Evolutionary conservation across 2,113 vertebrate species (phyloP), one percentile per base, ranked within the genome.

Genomic region (Paracanthobrama guichenoti): DNA sequence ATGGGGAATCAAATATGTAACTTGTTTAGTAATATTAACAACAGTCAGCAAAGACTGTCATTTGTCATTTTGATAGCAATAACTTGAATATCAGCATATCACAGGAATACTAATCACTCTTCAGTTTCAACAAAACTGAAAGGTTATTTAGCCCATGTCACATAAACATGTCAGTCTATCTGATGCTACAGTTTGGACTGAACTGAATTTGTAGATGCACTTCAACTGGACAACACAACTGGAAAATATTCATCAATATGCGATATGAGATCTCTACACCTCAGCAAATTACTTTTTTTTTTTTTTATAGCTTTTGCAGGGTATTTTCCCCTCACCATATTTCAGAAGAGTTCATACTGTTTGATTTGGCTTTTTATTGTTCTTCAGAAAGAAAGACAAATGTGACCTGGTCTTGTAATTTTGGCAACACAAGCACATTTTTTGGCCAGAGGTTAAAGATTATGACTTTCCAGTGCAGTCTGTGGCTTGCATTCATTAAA

Each of bases 141-240:
- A 50, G 48, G 48, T 50, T 50, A 50, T 50, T 16, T 50, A 6
- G 48, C 48, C 14, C 13, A 48, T 48, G 46, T 14, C 46, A 14
- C 3, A 48, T 12, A 48, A 50, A 5, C 14, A 16, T 5, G 1
- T 16, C 14, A 50, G 11, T 14, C 4, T 16, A 50, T 6, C 91
- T 92, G 89, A 92, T 92, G 91, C 88, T 88, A 87, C 89, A 91
- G 82, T 89, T 89, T 91, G 89, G 92, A 44, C 31, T 22, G 13
- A 12, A 66, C 60, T 59, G 31, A 50, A 80, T 78, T 75, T 79
- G 55, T 83, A 66, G 81, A 86, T 72, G 64, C 55, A 79, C 85
- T 71, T n/a, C 39, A 72, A 82, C 59, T 86, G 85, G 46, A 48
- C 13, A 46, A 3, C 44, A 46, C 44, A 67, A 48, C 82, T 35